Conservation (phyloP, 2,113 vertebrate genomes). For the Struthidea cinerea region DNA sequence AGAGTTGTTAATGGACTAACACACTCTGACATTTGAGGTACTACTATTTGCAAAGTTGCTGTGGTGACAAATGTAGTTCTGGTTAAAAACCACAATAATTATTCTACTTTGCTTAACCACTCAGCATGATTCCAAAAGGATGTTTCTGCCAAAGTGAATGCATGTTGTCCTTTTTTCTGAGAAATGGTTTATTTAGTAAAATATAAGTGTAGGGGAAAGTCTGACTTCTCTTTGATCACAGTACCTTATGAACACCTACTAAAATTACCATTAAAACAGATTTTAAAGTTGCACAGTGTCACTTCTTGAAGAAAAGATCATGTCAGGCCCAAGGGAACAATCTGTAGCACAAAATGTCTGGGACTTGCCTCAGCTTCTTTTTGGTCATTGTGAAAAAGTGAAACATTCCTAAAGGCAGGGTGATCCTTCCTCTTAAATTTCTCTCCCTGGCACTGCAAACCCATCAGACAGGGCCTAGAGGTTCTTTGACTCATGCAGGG, state of each 20-base stretch:
- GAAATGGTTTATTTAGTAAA: background rate
- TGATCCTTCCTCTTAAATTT: background rate
- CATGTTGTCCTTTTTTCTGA: background rate
- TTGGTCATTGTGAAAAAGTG: background rate
- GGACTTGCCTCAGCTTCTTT: background rate
- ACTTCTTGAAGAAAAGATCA: background rate
- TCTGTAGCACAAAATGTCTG: background rate
- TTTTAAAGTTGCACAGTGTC: background rate
- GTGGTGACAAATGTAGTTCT: conserved; percentile 30
- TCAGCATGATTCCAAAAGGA: background rate
- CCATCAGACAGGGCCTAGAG: background rate
- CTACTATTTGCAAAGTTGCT: conserved; percentile 42
- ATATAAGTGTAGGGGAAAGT: background rate
- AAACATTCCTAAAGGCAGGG: background rate
- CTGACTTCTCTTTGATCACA: background rate
- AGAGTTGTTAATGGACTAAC: background rate
- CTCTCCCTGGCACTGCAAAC: background rate
- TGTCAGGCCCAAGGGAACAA: background rate
- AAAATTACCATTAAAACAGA: background rate
- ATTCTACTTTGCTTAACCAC: conserved; percentile 40
- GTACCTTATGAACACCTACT: background rate
- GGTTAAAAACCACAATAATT: background rate
- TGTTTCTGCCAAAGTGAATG: background rate
- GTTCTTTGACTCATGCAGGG: background rate
- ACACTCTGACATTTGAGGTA: background rate